Evolutionary conservation across 2,113 vertebrate species (phyloP).

Genomic region (Mus pahari): DNA sequence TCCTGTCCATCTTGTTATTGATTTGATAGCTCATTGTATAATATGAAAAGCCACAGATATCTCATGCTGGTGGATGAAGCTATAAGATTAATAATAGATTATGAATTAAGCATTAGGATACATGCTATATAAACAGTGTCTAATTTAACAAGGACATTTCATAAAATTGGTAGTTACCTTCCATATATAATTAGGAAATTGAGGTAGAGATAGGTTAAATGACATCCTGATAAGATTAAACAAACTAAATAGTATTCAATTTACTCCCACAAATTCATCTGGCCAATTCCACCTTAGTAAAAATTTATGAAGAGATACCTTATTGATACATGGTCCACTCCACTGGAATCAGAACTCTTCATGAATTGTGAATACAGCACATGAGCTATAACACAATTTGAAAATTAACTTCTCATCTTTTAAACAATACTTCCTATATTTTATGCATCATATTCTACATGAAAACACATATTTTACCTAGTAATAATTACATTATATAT

Average conservation of each 20-base stretch:
- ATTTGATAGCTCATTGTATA: neutral
- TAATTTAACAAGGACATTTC: neutral
- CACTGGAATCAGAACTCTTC: neutral
- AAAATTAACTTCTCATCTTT: neutral
- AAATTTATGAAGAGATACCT: neutral
- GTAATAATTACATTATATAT: neutral
- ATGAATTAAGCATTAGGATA: neutral
- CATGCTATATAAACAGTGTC: neutral
- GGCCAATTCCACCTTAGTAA: neutral
- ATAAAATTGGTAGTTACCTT: neutral
- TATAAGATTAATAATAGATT: neutral
- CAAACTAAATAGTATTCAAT: neutral
- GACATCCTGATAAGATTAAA: neutral
- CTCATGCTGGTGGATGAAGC: neutral
- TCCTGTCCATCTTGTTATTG: neutral
- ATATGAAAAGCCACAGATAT: neutral
- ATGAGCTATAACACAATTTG: neutral
- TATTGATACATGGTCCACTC: neutral
- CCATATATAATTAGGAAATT: neutral
- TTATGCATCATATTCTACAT: neutral
- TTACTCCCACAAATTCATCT: neutral
- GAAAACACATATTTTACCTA: slow-evolving; percentile 14
- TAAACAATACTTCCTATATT: neutral
- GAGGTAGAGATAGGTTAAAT: neutral
- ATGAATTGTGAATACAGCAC: neutral